Evolutionary conservation across 2,113 vertebrate genomes (phyloP), one percentile per base, ranked within the genome.

Genomic region (Dicentrarchus labrax): DNA sequence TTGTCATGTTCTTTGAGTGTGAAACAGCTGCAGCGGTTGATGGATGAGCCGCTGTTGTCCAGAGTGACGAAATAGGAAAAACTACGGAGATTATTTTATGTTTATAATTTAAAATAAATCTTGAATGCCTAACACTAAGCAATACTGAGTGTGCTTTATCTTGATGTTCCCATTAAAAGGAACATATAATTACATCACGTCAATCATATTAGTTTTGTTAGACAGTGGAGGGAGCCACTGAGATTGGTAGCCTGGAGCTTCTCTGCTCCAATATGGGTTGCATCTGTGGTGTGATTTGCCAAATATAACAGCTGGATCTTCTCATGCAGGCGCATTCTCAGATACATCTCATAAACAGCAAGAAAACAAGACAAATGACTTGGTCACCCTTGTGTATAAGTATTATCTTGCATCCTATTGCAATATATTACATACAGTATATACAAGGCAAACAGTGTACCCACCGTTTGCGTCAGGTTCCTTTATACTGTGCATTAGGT

Each of bases 301-400:
- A 91, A 67, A 89, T 80, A 54, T 51, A 87, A 88, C 89, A 89
- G 83, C 72, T 84, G 87, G 61, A 86, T 76, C 71, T 41, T 69
- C 38, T 84, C 65, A 86, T 65, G 66, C 64, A 87, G 24, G 67
- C n/a, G 8, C 39, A 45, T 77, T 83, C 48, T 78, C 48, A 81
- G 70, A 84, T 82, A 82, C 54, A 83, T 73, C 61, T 82, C 65
- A 76, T 47, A 19, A 73, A 78, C 60, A 59, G 60, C 43, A 82
- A 57, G 24, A 87, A 79, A 80, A 82, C 64, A 74, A 71, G 7
- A 45, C 39, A 50, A 68, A 54, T 36, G 22, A 82, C 80, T 67
- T 8, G 47, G 80, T 82, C 69, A 38, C 8, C 22, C 4, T 72
- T 36, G 16, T 5, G 3, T 24, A 62, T 75, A 22, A 16, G 17